Conservation (phyloP, 2,888 invertebrate genomes). For the Gnatocerus cornutus region DNA sequence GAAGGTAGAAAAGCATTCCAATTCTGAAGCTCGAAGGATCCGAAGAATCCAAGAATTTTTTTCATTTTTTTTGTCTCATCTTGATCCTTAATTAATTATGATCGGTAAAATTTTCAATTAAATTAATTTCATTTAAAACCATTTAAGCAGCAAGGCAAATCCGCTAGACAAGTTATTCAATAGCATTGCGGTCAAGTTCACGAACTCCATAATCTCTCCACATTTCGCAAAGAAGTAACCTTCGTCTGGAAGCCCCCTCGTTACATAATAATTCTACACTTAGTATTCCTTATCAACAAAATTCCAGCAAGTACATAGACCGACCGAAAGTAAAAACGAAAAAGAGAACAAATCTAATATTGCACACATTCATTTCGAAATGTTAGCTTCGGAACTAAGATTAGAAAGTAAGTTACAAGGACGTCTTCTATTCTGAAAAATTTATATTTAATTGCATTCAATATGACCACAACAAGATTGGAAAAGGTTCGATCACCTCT, state of each 20-base stretch:
- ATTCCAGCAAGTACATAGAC: neutral
- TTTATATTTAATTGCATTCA: conserved; percentile 34
- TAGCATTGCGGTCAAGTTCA: neutral
- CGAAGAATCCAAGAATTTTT: too few relatives aligned
- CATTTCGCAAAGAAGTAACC: neutral
- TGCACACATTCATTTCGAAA: conserved; percentile 32
- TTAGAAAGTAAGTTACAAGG: conserved; percentile 47
- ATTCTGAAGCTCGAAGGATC: too few relatives aligned
- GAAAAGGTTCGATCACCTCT: conserved; percentile 1
- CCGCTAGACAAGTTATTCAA: too few relatives aligned
- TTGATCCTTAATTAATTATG: too few relatives aligned
- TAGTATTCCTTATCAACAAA: neutral
- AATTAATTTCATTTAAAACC: too few relatives aligned
- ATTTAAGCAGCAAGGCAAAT: too few relatives aligned
- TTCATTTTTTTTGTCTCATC: too few relatives aligned
- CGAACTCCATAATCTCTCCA: neutral
- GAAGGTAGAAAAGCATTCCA: too few relatives aligned
- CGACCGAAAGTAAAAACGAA: neutral
- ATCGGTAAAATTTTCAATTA: too few relatives aligned
- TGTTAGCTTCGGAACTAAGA: conserved; percentile 29
- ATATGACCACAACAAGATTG: conserved; percentile 3
- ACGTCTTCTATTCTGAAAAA: conserved; percentile 40
- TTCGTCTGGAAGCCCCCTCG: neutral
- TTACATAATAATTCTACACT: neutral
- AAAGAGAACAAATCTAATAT: conserved; percentile 11